phyloP scores from a whole-genome alignment of 2,797 vertebrate species.

The Gymnocypris eckloni region DNA sequence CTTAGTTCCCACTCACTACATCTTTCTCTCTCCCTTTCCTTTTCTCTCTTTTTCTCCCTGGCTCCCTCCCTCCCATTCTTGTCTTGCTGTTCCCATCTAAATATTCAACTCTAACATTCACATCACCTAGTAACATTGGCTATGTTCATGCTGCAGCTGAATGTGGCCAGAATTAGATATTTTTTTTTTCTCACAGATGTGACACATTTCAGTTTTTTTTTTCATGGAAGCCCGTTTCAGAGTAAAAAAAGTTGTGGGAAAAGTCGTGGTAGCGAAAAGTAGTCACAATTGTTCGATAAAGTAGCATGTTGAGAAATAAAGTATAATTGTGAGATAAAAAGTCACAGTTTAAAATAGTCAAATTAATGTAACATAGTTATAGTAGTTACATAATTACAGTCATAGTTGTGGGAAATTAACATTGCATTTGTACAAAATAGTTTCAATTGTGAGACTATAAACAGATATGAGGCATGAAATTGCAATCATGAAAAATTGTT shows the following conservation, averaged over 20 bases:
- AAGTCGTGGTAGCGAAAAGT: not conserved
- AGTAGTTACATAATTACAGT: not conserved
- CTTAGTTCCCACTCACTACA: constrained; percentile 41
- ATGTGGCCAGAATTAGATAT: not conserved
- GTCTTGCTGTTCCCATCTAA: constrained; percentile 54
- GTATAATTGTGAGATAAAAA: not conserved
- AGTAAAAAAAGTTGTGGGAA: not conserved
- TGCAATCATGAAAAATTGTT: not conserved
- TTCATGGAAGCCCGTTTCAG: not conserved
- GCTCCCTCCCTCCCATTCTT: constrained; percentile 31
- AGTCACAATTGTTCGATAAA: not conserved
- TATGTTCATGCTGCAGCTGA: constrained; percentile 35
- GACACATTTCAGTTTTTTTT: constrained; percentile 2
- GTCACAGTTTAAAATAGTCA: not conserved
- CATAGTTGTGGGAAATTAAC: not conserved
- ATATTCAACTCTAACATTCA: constrained; percentile 53
- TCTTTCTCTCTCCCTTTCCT: constrained; percentile 36
- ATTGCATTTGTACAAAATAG: not conserved
- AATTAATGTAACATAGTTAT: not conserved
- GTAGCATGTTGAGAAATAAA: not conserved
- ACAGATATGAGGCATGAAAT: not conserved
- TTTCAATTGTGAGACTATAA: not conserved
- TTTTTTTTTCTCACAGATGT: not conserved
- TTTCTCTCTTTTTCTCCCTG: not conserved
- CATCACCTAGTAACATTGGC: constrained; percentile 53